A percentile compares a stretch with the other conserved stretches of the same genome.
phyloP scores from a whole-genome alignment of 2,797 vertebrate genomes.

The Fringilla coelebs region DNA sequence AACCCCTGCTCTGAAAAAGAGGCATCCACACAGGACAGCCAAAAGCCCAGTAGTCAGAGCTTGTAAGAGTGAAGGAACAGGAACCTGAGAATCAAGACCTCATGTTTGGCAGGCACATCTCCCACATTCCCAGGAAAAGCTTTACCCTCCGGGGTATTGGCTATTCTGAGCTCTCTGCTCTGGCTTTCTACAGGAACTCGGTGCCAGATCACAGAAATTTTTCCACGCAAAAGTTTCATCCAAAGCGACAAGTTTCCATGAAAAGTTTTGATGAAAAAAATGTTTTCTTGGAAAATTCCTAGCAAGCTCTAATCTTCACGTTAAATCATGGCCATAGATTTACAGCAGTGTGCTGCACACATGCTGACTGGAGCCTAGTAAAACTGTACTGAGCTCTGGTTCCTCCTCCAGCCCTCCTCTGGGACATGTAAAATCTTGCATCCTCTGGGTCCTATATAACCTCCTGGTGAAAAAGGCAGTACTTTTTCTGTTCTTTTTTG shows the following conservation, averaged over 20 bases:
- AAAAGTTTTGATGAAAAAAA: constrained; percentile 33
- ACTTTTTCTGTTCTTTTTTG: background rate
- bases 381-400: constrained; percentile 4
- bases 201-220: constrained; percentile 44
- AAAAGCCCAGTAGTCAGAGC: constrained; percentile 53
- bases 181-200: background rate
- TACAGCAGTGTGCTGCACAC: background rate
- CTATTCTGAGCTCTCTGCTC: constrained; percentile 44
- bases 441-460: background rate
- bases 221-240: constrained; percentile 33
- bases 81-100: constrained; percentile 62
- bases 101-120: constrained; percentile 47
- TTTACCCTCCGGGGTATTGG: constrained; percentile 6
- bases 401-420: constrained; percentile 5
- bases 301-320: constrained; percentile 20
- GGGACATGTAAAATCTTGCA: constrained; percentile 14
- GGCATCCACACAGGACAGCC: background rate
- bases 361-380: constrained; percentile 29
- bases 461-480: background rate
- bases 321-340: constrained; percentile 21
- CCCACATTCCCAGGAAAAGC: constrained; percentile 56
- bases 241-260: constrained; percentile 34
- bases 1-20: background rate
- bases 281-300: constrained; percentile 49
- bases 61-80: background rate